These are phyloP conservation scores for Gadopsis marmoratus DNA, from an alignment of 2,797 vertebrate genomes.

Conservation along the genomic window DNA sequence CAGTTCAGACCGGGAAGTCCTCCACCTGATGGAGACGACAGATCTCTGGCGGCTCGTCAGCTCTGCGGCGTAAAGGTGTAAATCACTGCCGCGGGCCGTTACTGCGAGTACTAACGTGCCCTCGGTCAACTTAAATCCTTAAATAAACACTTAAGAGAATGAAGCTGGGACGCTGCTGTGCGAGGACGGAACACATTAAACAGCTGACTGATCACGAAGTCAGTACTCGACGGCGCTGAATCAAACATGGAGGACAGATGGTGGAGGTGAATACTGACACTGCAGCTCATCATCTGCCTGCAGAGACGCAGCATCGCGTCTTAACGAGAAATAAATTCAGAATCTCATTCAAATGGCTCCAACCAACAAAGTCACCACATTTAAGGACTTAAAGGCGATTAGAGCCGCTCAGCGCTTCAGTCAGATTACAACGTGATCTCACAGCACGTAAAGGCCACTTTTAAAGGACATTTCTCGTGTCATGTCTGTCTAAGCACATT, in stretches of 20 bases:
- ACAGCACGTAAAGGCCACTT: no score
- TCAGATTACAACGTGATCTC: no score
- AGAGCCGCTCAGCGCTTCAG: not conserved
- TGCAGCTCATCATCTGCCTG: conserved; percentile 27
- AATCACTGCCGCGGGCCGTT: conserved; percentile 15
- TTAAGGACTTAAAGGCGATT: not conserved
- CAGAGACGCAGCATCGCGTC: conserved; percentile 12
- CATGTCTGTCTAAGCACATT: no score
- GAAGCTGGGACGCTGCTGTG: conserved; percentile 15
- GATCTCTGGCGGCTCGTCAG: conserved; percentile 23
- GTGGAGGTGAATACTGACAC: conserved; percentile 48
- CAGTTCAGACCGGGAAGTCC: conserved; percentile 6
- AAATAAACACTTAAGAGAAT: conserved; percentile 59
- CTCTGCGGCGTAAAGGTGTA: not conserved
- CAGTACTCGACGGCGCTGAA: conserved; percentile 46
- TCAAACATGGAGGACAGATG: conserved; percentile 61
- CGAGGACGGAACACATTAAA: conserved; percentile 41
- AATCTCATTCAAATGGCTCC: not conserved
- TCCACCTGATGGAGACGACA: not conserved
- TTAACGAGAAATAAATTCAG: conserved; percentile 13
- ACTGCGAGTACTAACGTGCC: conserved; percentile 29
- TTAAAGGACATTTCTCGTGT: no score
- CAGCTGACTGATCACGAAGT: conserved; percentile 57
- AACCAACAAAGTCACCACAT: not conserved
- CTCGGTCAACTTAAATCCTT: conserved; percentile 45